These are phyloP conservation scores for Acanthacorydalis orientalis DNA, from an alignment of 2,888 invertebrate genomes.

Conservation along the genomic window DNA sequence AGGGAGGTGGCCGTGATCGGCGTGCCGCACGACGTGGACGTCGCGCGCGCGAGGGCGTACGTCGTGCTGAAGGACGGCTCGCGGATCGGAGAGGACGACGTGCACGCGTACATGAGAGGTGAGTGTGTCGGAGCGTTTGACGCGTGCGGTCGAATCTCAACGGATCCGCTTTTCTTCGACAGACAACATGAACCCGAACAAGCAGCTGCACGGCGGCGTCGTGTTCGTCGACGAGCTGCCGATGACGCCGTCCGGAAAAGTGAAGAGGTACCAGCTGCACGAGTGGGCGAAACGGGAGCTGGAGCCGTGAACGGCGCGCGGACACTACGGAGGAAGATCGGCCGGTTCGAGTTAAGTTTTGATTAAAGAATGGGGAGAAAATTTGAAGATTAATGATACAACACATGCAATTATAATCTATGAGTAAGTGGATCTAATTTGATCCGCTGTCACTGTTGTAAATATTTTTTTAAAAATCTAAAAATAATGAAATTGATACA, in stretches of 20 bases:
- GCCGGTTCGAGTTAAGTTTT: too few species aligned
- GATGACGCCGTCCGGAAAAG: constrained; percentile 1
- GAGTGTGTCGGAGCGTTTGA: neutral
- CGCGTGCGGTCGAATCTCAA: too few species aligned
- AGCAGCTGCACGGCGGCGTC: neutral
- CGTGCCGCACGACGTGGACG: constrained; percentile 19
- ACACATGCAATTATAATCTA: too few species aligned
- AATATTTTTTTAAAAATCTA: too few species aligned
- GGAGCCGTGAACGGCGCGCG: too few species aligned
- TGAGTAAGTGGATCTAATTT: too few species aligned
- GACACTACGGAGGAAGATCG: too few species aligned
- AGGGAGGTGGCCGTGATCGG: constrained; percentile 17
- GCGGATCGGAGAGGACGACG: neutral
- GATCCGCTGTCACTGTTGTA: too few species aligned
- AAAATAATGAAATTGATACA: too few species aligned
- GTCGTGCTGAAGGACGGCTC: neutral
- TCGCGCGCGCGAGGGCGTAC: neutral
- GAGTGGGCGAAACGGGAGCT: neutral
- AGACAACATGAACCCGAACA: neutral
- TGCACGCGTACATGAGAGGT: neutral
- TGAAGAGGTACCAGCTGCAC: neutral
- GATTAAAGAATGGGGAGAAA: too few species aligned
- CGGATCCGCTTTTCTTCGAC: too few species aligned
- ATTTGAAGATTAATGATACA: too few species aligned
- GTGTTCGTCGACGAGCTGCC: neutral